Conservation (phyloP, 1,140 invertebrate species). For the Drosophila erecta region DNA sequence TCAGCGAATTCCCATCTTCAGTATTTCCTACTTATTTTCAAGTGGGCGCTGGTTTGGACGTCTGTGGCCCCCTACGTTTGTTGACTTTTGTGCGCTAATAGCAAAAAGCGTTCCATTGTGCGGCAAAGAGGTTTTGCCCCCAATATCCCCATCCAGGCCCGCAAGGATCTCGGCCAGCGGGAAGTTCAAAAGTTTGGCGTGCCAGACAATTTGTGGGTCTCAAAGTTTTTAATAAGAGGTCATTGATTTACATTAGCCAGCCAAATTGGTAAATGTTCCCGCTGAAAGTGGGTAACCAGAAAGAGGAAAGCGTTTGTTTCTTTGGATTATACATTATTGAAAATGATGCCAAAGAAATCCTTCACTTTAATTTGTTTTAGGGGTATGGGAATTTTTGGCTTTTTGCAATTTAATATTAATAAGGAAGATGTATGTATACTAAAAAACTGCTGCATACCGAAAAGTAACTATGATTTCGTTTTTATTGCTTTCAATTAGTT, state of each 20-base stretch:
- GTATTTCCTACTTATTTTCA: constrained; percentile 49
- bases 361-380: neutral
- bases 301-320: constrained; percentile 12
- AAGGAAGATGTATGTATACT: no score
- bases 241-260: constrained; percentile 76
- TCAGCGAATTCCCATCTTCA: neutral
- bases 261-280: constrained; percentile 51
- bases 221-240: constrained; percentile 80
- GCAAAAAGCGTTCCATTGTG: constrained; percentile 70
- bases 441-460: no score
- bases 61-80: constrained; percentile 51
- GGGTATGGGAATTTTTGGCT: neutral
- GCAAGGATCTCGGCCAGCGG: constrained; percentile 12
- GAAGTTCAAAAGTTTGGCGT: constrained; percentile 71
- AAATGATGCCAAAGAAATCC: neutral
- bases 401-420: no score
- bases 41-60: constrained; percentile 45
- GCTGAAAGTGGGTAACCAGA: constrained; percentile 17
- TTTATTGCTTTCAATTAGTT: no score
- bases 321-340: constrained; percentile 14
- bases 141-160: neutral
- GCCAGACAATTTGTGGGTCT: constrained; percentile 75
- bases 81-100: constrained; percentile 80
- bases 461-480: no score
- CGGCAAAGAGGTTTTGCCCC: constrained; percentile 29